These are phyloP conservation scores for Seriola rivoliana DNA, from an alignment of 2,113 vertebrate genomes.

Conservation along the genomic window DNA sequence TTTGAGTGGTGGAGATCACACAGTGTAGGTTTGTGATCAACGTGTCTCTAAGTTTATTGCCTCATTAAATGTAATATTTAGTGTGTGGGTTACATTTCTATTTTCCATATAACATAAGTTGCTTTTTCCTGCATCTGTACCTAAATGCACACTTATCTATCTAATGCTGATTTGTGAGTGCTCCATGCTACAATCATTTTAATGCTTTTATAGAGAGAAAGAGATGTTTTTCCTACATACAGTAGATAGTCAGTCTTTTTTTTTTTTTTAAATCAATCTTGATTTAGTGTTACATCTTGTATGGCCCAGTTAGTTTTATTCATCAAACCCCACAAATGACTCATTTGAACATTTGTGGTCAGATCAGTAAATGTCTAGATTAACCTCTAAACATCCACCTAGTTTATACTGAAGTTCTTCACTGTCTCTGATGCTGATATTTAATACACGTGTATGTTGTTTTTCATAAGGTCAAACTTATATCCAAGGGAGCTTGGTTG, in stretches of 20 bases:
- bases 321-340: not conserved
- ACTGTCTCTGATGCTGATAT: not conserved
- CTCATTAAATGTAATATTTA: not conserved
- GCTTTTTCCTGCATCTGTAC: not conserved
- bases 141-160: not conserved
- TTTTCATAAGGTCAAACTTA: slow-evolving; percentile 49
- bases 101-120: not conserved
- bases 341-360: not conserved
- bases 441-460: slow-evolving; percentile 7
- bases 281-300: not conserved
- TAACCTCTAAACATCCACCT: not conserved
- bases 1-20: not conserved
- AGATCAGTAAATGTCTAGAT: not conserved
- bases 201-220: too few species aligned
- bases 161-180: not conserved
- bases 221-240: not conserved
- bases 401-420: slow-evolving; percentile 1
- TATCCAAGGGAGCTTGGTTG: slow-evolving; percentile 3
- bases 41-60: not conserved
- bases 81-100: not conserved
- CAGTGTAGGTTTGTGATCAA: not conserved
- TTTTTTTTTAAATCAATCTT: not conserved
- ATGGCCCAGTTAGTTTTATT: not conserved
- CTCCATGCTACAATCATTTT: not conserved
- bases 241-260: not conserved